Evolutionary conservation across 2,113 vertebrate genomes (phyloP).

Genomic region (Ailuropoda melanoleuca): DNA sequence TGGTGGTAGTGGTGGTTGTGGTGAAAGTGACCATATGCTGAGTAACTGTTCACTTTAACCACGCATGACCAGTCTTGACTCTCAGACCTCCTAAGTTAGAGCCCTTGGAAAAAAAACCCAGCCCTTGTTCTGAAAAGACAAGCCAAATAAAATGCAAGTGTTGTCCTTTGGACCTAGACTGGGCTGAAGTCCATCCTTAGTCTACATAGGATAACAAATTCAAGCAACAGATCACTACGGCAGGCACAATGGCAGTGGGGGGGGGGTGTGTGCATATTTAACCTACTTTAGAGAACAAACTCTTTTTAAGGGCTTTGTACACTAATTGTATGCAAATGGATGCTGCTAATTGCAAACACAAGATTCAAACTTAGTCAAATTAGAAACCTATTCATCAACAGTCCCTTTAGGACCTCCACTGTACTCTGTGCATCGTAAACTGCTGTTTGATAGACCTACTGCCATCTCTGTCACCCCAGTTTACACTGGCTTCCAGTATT

Average conservation of each 20-base stretch:
- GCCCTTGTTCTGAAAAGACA: background rate
- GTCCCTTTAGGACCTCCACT: conserved; percentile 40
- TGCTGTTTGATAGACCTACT: background rate
- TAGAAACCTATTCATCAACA: conserved; percentile 58
- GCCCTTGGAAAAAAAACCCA: background rate
- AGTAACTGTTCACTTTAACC: background rate
- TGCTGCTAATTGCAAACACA: conserved; percentile 61
- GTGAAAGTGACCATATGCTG: background rate
- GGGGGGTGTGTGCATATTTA: background rate
- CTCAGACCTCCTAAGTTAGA: background rate
- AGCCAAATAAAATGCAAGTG: background rate
- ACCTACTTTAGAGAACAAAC: conserved; percentile 61
- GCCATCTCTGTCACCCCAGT: background rate
- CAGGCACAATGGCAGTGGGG: background rate
- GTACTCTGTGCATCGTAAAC: background rate
- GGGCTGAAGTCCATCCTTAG: background rate
- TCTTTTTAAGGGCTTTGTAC: conserved; percentile 52
- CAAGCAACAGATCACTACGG: background rate
- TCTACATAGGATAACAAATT: background rate
- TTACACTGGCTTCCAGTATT: background rate
- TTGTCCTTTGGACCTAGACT: background rate
- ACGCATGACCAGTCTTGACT: background rate
- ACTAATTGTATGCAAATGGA: conserved; percentile 69
- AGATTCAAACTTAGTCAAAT: conserved; percentile 61
- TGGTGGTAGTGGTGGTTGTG: background rate